Evolutionary conservation across 2,888 invertebrate species (phyloP).

Genomic region (Hybos culiciformis): DNA sequence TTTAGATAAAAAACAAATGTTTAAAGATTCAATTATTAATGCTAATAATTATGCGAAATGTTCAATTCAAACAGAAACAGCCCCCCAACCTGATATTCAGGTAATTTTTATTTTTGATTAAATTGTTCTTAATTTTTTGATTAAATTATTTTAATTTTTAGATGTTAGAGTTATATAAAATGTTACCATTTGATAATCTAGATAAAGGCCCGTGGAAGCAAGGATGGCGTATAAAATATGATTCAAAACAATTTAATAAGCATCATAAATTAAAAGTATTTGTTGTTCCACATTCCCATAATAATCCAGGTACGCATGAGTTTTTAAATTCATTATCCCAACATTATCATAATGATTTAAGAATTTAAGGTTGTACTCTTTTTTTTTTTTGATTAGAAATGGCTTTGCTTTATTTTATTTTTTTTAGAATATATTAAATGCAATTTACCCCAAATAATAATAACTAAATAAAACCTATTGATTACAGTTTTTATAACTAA

Average conservation of each 20-base stretch:
- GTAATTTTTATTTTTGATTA: constrained; percentile 25
- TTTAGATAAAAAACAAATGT: constrained; percentile 17
- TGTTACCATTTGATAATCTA: constrained; percentile 76
- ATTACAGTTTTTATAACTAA: too few relatives aligned
- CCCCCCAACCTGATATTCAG: constrained; percentile 54
- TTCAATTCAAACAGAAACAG: constrained; percentile 41
- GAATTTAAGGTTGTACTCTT: too few relatives aligned
- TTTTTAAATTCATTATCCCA: too few relatives aligned
- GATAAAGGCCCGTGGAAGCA: constrained; percentile 99
- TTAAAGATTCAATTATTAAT: constrained; percentile 22
- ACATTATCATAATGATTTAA: too few relatives aligned
- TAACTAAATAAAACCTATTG: too few relatives aligned
- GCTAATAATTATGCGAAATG: constrained; percentile 33
- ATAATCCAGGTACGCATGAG: constrained; percentile 96
- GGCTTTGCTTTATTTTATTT: not conserved
- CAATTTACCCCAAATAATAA: too few relatives aligned
- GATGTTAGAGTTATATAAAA: constrained; percentile 84
- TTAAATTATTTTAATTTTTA: constrained; percentile 30
- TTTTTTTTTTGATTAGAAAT: not conserved
- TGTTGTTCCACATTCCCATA: constrained; percentile 95
- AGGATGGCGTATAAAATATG: constrained; percentile 79
- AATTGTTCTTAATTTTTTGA: not conserved
- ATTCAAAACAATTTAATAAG: constrained; percentile 59
- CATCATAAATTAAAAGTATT: constrained; percentile 78
- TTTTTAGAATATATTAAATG: not conserved